A percentile compares a stretch with the other conserved stretches of the same genome.
Evolutionary conservation across 2,888 invertebrate genomes (phyloP).

Genomic region (Dasysyrphus tricinctus): DNA sequence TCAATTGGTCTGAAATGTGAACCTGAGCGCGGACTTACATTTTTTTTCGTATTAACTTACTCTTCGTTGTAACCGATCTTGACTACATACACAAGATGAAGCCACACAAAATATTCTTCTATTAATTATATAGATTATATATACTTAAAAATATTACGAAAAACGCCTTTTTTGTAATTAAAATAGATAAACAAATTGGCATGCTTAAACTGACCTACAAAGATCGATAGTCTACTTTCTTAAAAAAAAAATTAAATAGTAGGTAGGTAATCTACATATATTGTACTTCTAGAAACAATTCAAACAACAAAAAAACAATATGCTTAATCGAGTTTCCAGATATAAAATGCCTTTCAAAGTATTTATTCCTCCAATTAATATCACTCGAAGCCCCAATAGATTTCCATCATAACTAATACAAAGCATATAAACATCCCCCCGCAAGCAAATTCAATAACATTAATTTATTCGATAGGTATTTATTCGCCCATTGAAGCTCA

Average conservation of each 20-base stretch:
- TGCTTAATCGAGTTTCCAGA: slow-evolving; percentile 7
- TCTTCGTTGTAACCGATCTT: no score
- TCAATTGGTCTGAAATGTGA: no score
- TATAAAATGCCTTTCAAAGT: not conserved
- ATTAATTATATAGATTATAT: no score
- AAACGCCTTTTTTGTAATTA: not conserved
- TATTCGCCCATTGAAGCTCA: slow-evolving; percentile 54
- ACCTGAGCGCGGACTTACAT: no score
- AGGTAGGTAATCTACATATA: no score
- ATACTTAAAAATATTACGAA: no score
- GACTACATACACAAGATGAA: no score
- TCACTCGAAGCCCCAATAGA: slow-evolving; percentile 31
- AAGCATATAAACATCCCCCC: slow-evolving; percentile 12
- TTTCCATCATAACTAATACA: slow-evolving; percentile 23
- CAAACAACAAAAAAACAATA: not conserved
- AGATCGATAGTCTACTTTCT: not conserved
- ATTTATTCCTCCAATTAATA: slow-evolving; percentile 54
- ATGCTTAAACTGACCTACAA: no score
- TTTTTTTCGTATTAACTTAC: no score
- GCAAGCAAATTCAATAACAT: slow-evolving; percentile 47
- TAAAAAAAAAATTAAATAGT: not conserved
- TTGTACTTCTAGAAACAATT: not conserved
- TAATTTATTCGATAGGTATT: slow-evolving; percentile 58
- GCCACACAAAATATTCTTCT: not conserved
- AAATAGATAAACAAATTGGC: no score